These are phyloP conservation scores for Nothocercus nigrocapillus DNA, from an alignment of 2,113 vertebrate species.

Conservation along the genomic window DNA sequence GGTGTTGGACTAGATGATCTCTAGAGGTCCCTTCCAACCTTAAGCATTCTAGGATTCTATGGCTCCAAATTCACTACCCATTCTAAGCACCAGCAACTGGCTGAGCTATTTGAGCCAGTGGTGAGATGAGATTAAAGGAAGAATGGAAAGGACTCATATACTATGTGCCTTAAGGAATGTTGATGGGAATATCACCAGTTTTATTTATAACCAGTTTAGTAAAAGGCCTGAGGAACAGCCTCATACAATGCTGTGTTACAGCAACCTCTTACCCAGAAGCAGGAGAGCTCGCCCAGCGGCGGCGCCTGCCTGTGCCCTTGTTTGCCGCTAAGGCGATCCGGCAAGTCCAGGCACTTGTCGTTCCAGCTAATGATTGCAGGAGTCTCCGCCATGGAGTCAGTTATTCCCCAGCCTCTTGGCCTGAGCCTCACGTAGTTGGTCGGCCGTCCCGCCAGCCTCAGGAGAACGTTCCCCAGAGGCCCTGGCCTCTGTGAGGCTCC, in stretches of 20 bases:
- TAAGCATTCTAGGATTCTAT: too few species aligned
- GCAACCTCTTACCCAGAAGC: neutral
- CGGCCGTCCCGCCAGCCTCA: too few species aligned
- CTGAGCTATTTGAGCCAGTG: neutral
- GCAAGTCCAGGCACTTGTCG: neutral
- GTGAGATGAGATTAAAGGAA: neutral
- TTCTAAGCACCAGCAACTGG: neutral
- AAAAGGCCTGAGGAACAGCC: neutral
- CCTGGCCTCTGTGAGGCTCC: neutral
- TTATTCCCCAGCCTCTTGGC: too few species aligned
- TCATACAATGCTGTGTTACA: neutral
- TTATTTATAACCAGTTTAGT: neutral
- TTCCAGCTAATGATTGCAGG: too few species aligned
- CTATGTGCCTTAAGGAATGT: neutral
- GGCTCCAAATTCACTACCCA: neutral
- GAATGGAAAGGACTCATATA: neutral
- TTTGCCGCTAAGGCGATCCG: neutral
- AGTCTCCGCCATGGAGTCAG: neutral
- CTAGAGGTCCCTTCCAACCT: too few species aligned
- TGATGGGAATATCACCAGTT: neutral
- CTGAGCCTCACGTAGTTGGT: neutral
- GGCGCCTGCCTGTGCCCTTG: too few species aligned
- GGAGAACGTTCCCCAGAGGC: neutral
- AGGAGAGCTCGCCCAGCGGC: neutral
- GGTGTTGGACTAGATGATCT: too few species aligned